These are phyloP conservation scores for Pluvialis apricaria DNA, from an alignment of 2,113 vertebrate species.

Conservation along the genomic window DNA sequence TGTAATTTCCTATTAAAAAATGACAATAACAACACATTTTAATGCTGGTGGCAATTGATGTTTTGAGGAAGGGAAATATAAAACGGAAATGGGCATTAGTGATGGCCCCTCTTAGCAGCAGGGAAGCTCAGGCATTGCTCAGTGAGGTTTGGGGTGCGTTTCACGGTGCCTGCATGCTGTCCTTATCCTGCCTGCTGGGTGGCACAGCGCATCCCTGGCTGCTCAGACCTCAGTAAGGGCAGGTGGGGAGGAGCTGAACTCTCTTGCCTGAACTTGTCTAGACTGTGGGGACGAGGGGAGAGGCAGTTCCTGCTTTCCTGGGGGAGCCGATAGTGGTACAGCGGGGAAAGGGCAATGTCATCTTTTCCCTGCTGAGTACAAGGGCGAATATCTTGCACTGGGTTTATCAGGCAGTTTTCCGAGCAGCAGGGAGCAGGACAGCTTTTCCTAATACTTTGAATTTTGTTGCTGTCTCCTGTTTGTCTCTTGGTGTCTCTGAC, in stretches of 20 bases:
- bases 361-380: background rate
- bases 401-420: background rate
- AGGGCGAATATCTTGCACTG: background rate
- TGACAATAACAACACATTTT: background rate
- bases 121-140: background rate
- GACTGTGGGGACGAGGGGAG: background rate
- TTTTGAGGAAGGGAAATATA: background rate
- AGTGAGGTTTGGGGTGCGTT: accelerated
- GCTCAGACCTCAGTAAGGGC: background rate
- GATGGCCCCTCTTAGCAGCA: background rate
- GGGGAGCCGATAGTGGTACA: accelerated
- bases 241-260: background rate
- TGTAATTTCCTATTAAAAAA: background rate
- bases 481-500: background rate
- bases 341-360: background rate
- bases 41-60: background rate
- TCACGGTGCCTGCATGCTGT: background rate
- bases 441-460: background rate
- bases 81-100: background rate
- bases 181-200: background rate
- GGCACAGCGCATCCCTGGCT: background rate
- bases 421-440: background rate
- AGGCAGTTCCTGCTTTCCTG: background rate
- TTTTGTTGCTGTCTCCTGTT: background rate
- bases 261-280: background rate